Base-by-base conservation (phyloP, 1,140 invertebrate species). In the Scaptomyza pallida region DNA sequence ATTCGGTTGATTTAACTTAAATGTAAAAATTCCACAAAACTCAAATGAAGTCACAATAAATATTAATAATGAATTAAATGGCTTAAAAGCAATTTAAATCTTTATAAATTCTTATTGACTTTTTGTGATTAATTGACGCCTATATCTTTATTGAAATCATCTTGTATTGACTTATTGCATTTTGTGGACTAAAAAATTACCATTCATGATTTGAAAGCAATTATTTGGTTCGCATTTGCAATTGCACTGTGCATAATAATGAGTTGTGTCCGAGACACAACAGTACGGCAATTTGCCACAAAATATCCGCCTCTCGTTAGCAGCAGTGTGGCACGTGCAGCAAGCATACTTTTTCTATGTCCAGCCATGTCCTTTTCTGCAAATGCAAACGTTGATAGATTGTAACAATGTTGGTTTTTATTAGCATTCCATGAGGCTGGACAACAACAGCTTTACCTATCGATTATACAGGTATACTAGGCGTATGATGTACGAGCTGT, bases 201-300 rank as follows among this genome's bases (percentile, higher is more conserved):
- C 52, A 55, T 26, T 16, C 37, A 37, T 30, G 41, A 41, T 55
- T 21, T 40, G 13, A 12, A 30, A 41, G 12, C 33, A 37, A 37
- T 41, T 54, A 23, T 21, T 43, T 41, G 52, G 3, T 15, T 15
- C 9, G 21, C 21, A 19, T 15, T 30, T 40, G 37, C 17, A 37
- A 26, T 21, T 41, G 52, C 37, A 12, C 13, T 37, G 5, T 23
- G 52, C 41, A 55, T 55, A 55, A 55, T 55, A 55, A 55, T 19
- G 41, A 9, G 13, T 8, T 40, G 33, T 40, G n/a, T 37, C 19
- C 21, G 37, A 30, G 26, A 30, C 26, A 37, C 19, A 55, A 55
- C 41, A 26, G 19, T 43, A 41, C 52, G 9, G 19, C 52, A 41
- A 55, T 55, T 55, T 55, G 52, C 52, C 19, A 26, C 41, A 55